Base-by-base conservation (phyloP, 2,113 vertebrate species). In the Semnopithecus entellus region DNA sequence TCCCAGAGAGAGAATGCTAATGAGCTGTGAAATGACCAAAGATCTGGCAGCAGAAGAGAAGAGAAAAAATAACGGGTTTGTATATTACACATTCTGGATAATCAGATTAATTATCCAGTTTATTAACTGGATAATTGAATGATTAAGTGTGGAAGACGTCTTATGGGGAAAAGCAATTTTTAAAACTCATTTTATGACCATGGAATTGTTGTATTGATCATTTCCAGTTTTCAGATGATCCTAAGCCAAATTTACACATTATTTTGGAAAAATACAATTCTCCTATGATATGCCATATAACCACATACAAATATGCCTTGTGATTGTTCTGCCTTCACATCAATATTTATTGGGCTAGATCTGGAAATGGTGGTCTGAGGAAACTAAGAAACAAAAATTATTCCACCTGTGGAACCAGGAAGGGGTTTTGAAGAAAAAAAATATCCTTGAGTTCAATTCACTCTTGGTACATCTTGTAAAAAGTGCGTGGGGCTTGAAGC, bases 11-110 rank as follows among this genome's bases (percentile, higher is more conserved):
- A 94, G 94, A 91, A 79, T 85, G 45, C 66, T 89, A 96, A 95
- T 87, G 85, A 95, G 57, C 91, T 97, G 95, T 95, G 96, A 98
- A 97, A 93, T 97, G 97, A 95, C 90, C 89, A 86, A 86, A 96
- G 97, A 40, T 89, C 73, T 87, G 82, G 92, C 89, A 93, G 86
- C 78, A 93, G 94, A 97, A 91, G 22, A 76, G 45, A 38, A 95
- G 79, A 85, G 66, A 92, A 95, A 50, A 88, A 90, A 78, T 73
- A 94, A 64, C 0, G 1, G 68, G 38, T 88, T 89, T 97, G 43
- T 96, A 40, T 93, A 82, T 96, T 90, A 88, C 7, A 92, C 89
- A 91, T 94, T 95, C 45, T 94, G 83, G 82, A 91, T 91, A 89
- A 96, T 96, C 78, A 82, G 16, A 35, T 88, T 68, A 43, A 43